These are phyloP conservation scores for Gobionotothen gibberifrons DNA, from an alignment of 2,797 vertebrate species.

Conservation along the genomic window DNA sequence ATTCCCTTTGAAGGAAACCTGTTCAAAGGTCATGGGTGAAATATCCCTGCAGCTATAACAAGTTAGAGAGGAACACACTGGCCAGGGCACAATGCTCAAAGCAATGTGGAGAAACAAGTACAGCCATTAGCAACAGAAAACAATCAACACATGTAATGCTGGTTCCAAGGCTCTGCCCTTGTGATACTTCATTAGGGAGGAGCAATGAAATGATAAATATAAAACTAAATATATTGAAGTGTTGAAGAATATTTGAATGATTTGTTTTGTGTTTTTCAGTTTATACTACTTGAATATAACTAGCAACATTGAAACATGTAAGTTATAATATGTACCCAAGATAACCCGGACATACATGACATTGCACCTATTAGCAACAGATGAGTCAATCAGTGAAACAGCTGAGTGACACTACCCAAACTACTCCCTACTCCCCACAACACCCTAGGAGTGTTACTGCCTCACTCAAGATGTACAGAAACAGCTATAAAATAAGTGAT, in stretches of 20 bases:
- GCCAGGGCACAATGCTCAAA: slow-evolving; percentile 31
- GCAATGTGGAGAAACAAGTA: slow-evolving; percentile 79
- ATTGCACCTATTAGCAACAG: background rate
- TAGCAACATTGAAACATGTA: background rate
- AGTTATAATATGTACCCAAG: background rate
- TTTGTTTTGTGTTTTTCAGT: background rate
- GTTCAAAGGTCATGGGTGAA: slow-evolving; percentile 36
- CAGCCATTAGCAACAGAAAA: slow-evolving; percentile 32
- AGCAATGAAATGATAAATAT: background rate
- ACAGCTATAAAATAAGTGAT: background rate
- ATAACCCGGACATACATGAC: background rate
- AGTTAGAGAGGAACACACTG: slow-evolving; percentile 21
- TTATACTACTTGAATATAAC: background rate
- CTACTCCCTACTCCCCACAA: too few species aligned
- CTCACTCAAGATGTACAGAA: background rate
- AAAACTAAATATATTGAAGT: background rate
- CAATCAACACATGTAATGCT: slow-evolving; percentile 29
- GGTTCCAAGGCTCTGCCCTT: slow-evolving; percentile 17
- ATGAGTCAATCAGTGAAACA: background rate
- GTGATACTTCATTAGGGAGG: background rate
- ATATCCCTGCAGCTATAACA: slow-evolving; percentile 42
- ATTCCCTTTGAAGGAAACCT: slow-evolving; percentile 54
- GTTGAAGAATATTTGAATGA: background rate
- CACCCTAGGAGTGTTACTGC: too few species aligned
- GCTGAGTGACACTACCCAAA: background rate